phyloP scores from a whole-genome alignment of 2,888 invertebrate genomes.

The Creontiades dilutus region DNA sequence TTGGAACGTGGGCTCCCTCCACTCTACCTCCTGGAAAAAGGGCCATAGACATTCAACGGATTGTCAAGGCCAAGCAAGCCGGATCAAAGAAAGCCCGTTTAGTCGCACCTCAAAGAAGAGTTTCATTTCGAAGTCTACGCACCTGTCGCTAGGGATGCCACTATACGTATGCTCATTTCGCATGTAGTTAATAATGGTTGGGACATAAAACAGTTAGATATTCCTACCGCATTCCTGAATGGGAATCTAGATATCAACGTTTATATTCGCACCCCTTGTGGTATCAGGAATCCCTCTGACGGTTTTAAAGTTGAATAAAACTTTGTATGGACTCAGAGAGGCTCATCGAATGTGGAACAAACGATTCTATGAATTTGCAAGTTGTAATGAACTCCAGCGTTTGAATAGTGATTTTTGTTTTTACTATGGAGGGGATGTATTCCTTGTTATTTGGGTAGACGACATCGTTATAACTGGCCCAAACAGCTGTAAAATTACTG shows the following conservation, averaged over 20 bases:
- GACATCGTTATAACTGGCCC: conserved; percentile 18
- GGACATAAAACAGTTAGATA: conserved; percentile 65
- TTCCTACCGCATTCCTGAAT: conserved; percentile 70
- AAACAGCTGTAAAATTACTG: too few species aligned
- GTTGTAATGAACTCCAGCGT: conserved; percentile 54
- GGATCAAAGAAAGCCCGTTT: conserved; percentile 46
- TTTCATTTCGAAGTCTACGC: neutral
- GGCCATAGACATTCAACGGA: conserved; percentile 33
- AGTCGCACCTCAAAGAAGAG: neutral
- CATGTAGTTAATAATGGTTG: conserved; percentile 63
- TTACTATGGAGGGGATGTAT: neutral
- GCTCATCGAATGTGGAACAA: conserved; percentile 24
- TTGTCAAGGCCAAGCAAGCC: conserved; percentile 19
- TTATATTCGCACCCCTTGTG: neutral
- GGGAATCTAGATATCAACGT: conserved; percentile 65
- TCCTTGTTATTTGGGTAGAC: conserved; percentile 51
- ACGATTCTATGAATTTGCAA: conserved; percentile 51
- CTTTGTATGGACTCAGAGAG: conserved; percentile 12
- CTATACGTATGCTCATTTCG: conserved; percentile 44
- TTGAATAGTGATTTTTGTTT: conserved; percentile 62
- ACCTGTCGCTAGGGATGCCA: conserved; percentile 23
- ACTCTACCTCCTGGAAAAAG: neutral
- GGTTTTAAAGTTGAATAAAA: too few species aligned
- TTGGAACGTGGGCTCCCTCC: neutral
- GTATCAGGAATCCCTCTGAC: neutral